Conservation (phyloP, 2,797 vertebrate species). For the Schizopygopsis malacanthus region DNA sequence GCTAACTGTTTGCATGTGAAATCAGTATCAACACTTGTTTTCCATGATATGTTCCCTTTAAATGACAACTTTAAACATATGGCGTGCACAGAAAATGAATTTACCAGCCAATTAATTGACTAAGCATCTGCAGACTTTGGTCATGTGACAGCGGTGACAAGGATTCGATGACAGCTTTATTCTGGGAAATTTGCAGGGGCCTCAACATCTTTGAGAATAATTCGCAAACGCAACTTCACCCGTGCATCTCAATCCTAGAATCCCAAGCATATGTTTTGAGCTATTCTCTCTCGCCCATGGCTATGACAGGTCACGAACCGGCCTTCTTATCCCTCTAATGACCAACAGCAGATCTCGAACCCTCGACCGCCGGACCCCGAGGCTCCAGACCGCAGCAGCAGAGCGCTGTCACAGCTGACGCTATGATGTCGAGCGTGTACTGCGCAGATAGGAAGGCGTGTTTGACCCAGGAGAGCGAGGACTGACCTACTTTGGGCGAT, state of each 20-base stretch:
- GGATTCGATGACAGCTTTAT: constrained; percentile 36
- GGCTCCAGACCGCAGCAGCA: constrained; percentile 43
- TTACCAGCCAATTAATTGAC: constrained; percentile 50
- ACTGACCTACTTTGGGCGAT: constrained; percentile 65
- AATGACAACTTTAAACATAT: constrained; percentile 47
- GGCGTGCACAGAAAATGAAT: constrained; percentile 43
- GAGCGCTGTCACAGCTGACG: constrained; percentile 58
- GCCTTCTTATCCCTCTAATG: constrained; percentile 42
- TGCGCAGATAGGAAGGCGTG: constrained; percentile 53
- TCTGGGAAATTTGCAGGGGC: constrained; percentile 29
- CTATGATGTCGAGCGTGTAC: constrained; percentile 52
- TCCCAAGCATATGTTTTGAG: neutral
- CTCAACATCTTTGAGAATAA: neutral
- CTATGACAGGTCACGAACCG: constrained; percentile 39
- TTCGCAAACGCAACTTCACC: neutral
- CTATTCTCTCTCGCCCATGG: neutral
- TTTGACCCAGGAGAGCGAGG: constrained; percentile 63
- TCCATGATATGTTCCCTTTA: constrained; percentile 25
- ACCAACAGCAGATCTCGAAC: constrained; percentile 28
- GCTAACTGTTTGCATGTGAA: constrained; percentile 32
- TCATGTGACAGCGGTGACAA: constrained; percentile 46
- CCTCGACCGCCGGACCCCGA: constrained; percentile 35
- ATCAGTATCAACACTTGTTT: constrained; percentile 38
- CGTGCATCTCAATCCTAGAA: neutral
- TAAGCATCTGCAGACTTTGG: constrained; percentile 50